Conservation (phyloP, 2,797 vertebrate species). For the Trachops cirrhosus region DNA sequence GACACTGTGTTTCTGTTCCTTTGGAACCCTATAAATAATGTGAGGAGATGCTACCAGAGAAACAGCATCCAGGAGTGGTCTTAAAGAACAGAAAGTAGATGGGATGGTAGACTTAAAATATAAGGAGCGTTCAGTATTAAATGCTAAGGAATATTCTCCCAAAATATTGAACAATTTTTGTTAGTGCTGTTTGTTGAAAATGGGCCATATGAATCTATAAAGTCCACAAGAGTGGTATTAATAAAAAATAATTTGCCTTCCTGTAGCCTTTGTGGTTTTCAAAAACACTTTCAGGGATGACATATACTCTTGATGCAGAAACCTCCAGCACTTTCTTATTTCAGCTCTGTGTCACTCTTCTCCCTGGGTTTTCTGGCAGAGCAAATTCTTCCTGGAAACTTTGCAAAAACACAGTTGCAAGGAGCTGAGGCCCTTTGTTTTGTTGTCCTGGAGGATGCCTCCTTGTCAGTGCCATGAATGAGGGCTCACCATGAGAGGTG, state of each 20-base stretch:
- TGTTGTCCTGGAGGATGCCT: neutral
- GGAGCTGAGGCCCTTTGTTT: neutral
- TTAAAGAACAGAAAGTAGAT: neutral
- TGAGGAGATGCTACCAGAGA: neutral
- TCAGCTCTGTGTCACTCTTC: neutral
- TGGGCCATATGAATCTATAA: neutral
- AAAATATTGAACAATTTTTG: neutral
- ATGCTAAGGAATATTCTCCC: neutral
- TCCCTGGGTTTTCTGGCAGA: neutral
- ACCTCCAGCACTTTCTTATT: neutral
- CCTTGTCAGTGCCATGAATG: neutral
- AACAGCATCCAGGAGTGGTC: neutral
- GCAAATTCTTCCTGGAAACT: neutral
- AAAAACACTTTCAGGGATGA: neutral
- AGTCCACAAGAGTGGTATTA: neutral
- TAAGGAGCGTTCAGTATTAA: neutral
- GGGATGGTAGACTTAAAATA: neutral
- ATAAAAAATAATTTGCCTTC: neutral
- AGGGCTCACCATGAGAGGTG: neutral
- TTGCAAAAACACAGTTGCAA: neutral
- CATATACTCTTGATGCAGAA: neutral
- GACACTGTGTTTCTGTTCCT: conserved; percentile 19
- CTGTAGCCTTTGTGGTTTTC: neutral
- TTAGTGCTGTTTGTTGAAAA: neutral
- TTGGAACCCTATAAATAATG: conserved; percentile 54